Evolutionary conservation across 2,888 invertebrate species (phyloP).

Genomic region (Nowickia ferox): DNA sequence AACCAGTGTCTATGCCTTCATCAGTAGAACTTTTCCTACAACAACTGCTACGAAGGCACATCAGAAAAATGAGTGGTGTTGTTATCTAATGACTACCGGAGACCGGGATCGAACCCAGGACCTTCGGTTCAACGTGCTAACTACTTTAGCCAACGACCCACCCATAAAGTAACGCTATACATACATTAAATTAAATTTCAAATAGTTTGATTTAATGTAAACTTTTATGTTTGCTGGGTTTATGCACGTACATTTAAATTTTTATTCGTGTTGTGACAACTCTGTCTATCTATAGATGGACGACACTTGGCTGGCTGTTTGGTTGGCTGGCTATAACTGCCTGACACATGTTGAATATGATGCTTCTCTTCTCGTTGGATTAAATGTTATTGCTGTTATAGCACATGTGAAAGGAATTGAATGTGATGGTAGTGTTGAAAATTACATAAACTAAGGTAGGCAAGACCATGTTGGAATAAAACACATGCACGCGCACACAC

Average conservation of each 20-base stretch:
- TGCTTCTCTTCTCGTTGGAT: slow-evolving; percentile 33
- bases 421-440: slow-evolving; percentile 58
- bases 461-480: slow-evolving; percentile 7
- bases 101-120: no score
- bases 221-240: slow-evolving; percentile 14
- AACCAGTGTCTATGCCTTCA: no score
- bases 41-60: no score
- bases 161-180: no score
- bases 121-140: no score
- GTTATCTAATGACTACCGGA: no score
- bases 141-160: no score
- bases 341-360: slow-evolving; percentile 67
- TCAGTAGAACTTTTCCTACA: no score
- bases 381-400: slow-evolving; percentile 14
- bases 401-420: slow-evolving; percentile 57
- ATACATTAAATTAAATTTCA: no score
- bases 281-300: slow-evolving; percentile 19
- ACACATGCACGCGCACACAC: not conserved
- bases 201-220: not conserved
- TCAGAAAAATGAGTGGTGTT: no score
- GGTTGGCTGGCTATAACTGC: slow-evolving; percentile 24
- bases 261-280: slow-evolving; percentile 28
- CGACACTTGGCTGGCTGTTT: slow-evolving; percentile 4
- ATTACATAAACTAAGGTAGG: slow-evolving; percentile 52
- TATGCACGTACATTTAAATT: slow-evolving; percentile 23